phyloP scores from a whole-genome alignment of 2,888 invertebrate species.

The Tromatobia lineatoria region DNA sequence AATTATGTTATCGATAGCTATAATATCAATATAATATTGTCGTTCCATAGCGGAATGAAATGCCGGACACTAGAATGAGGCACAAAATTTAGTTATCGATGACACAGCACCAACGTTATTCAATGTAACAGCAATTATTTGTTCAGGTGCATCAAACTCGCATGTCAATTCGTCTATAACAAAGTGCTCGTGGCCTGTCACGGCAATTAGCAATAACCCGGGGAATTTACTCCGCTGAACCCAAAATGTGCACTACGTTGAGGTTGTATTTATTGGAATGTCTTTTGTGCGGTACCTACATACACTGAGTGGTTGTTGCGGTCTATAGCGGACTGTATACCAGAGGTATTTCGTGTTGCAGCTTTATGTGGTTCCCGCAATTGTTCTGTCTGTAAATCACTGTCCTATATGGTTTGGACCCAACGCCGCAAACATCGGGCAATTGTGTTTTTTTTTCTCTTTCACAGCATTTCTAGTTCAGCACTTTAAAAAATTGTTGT shows the following conservation, averaged over 20 bases:
- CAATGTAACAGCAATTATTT: constrained; percentile 8
- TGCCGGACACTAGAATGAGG: neutral
- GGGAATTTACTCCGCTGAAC: constrained; percentile 6
- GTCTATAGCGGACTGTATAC: neutral
- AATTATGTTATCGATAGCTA: neutral
- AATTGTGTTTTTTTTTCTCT: neutral
- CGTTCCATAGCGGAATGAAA: neutral
- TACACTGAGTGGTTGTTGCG: neutral
- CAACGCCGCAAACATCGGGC: neutral
- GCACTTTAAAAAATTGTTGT: neutral
- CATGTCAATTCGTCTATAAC: neutral
- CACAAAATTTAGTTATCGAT: constrained; percentile 1
- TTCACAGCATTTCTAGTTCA: neutral
- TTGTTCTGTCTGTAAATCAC: neutral
- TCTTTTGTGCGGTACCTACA: neutral
- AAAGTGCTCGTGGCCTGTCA: neutral
- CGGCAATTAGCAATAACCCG: constrained; percentile 31
- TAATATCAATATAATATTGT: neutral
- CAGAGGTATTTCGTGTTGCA: neutral
- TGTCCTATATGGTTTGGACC: neutral
- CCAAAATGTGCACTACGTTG: constrained; percentile 6
- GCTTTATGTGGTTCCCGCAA: neutral
- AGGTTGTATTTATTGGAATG: constrained; percentile 15
- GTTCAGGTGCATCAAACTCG: neutral
- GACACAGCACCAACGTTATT: neutral